Percentiles rank a stretch among this genome's conserved stretches.
These are phyloP conservation scores for Chaenodraco wilsoni DNA, from an alignment of 2,797 vertebrate genomes.

Conservation along the genomic window DNA sequence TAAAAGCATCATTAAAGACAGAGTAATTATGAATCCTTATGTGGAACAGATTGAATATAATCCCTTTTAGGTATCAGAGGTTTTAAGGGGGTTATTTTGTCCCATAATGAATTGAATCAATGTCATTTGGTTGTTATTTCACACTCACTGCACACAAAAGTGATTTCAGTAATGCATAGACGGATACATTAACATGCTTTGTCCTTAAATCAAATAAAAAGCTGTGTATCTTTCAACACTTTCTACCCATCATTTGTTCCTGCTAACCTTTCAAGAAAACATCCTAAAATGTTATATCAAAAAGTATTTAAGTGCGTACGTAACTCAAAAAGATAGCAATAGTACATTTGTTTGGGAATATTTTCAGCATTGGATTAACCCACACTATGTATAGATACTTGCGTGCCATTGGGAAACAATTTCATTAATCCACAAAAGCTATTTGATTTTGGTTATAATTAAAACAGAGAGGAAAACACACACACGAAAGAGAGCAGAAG, in stretches of 20 bases:
- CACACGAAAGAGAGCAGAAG: no score
- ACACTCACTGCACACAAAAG: slow-evolving; percentile 7
- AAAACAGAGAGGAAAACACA: no score
- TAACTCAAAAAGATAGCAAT: neutral
- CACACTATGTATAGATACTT: no score
- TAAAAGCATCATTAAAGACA: slow-evolving; percentile 18
- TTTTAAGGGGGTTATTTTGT: neutral
- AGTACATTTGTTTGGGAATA: neutral
- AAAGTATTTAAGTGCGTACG: neutral
- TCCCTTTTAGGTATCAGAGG: neutral
- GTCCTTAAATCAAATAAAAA: neutral
- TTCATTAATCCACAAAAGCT: no score
- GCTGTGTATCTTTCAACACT: neutral
- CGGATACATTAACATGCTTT: no score
- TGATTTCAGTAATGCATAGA: neutral
- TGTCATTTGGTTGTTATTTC: slow-evolving; percentile 8
- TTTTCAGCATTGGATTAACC: neutral
- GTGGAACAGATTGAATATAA: neutral
- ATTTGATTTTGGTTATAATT: no score
- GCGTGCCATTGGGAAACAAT: no score
- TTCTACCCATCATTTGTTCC: neutral
- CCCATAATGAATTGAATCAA: neutral
- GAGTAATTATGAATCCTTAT: slow-evolving; percentile 17
- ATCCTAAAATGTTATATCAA: neutral
- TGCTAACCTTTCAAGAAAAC: no score